phyloP scores from a whole-genome alignment of 2,888 invertebrate genomes.

The Synanthedon tipuliformis region DNA sequence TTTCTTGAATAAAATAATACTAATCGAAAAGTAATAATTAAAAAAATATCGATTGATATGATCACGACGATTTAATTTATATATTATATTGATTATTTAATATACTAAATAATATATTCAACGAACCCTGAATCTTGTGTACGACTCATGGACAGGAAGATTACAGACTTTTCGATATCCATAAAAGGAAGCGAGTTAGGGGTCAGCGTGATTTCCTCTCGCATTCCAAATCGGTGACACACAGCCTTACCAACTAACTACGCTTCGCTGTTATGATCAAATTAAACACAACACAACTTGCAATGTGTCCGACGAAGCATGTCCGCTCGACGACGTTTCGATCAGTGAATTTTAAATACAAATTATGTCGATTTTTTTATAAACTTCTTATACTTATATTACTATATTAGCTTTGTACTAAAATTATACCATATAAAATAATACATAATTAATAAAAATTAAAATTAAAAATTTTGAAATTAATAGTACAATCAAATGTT shows the following conservation, averaged over 20 bases:
- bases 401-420: too few species aligned
- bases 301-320: constrained; percentile 44
- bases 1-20: too few species aligned
- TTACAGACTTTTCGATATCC: constrained; percentile 39
- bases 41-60: too few species aligned
- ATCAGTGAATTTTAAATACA: constrained; percentile 39
- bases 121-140: constrained; percentile 4
- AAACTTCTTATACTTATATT: constrained; percentile 13
- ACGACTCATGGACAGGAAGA: constrained; percentile 33
- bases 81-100: too few species aligned
- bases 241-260: constrained; percentile 19
- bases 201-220: constrained; percentile 62
- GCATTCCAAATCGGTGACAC: constrained; percentile 60
- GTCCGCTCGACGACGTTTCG: constrained; percentile 46
- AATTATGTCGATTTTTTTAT: constrained; percentile 12
- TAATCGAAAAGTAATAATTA: too few species aligned
- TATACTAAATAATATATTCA: constrained; percentile 1
- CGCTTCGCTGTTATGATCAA: constrained; percentile 42
- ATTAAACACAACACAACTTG: constrained; percentile 50
- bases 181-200: constrained; percentile 53
- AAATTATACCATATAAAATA: too few species aligned
- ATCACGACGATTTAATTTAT: too few species aligned
- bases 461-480: too few species aligned
- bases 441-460: too few species aligned
- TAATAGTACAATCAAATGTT: too few species aligned